phyloP scores from a whole-genome alignment of 2,113 vertebrate genomes.

The Cyanocitta stelleri region DNA sequence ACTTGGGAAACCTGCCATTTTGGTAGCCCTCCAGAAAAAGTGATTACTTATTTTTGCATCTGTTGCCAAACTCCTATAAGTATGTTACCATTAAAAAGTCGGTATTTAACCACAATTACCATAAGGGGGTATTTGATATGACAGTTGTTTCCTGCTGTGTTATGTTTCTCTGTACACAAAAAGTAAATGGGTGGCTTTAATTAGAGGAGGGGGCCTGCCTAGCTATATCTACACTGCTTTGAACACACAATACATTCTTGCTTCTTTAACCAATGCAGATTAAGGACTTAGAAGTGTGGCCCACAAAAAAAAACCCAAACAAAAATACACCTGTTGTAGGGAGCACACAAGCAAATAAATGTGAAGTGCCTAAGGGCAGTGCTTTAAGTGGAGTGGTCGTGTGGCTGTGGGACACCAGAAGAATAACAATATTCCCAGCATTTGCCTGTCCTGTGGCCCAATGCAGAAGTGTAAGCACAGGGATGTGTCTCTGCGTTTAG shows the following conservation, averaged over 20 bases:
- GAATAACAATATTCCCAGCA: background rate
- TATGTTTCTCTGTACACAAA: background rate
- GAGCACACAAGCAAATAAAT: background rate
- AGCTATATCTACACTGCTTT: background rate
- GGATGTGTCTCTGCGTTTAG: background rate
- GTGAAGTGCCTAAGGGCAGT: background rate
- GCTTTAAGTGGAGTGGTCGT: background rate
- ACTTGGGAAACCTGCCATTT: slow-evolving; percentile 37
- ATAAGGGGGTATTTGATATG: slow-evolving; percentile 13
- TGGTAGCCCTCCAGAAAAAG: slow-evolving; percentile 10
- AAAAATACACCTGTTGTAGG: background rate
- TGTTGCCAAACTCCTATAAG: slow-evolving; percentile 35
- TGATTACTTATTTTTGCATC: slow-evolving; percentile 32
- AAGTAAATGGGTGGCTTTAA: slow-evolving; percentile 12
- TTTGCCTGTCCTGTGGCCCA: background rate
- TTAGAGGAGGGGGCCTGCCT: background rate
- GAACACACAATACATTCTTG: background rate
- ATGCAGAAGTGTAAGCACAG: background rate
- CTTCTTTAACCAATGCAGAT: background rate
- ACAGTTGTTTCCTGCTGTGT: slow-evolving; percentile 41
- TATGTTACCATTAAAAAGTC: slow-evolving; percentile 21
- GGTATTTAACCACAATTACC: slow-evolving; percentile 19
- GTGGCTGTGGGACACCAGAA: background rate
- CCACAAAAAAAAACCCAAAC: background rate
- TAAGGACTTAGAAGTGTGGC: background rate